Conservation (phyloP, 2,888 invertebrate species). For the Ichneumoninae sp. region DNA sequence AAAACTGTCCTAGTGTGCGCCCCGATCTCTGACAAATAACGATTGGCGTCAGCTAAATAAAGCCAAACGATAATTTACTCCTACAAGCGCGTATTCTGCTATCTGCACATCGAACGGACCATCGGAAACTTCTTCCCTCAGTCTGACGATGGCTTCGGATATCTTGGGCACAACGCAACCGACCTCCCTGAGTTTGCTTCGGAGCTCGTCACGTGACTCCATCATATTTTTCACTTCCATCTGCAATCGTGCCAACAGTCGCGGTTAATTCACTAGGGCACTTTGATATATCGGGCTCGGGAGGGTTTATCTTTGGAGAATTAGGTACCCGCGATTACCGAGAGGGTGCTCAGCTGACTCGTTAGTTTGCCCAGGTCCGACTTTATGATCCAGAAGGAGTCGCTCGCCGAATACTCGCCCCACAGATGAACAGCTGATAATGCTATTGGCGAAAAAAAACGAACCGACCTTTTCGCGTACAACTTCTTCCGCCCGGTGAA, state of each 20-base stretch:
- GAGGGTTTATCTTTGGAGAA: constrained; percentile 6
- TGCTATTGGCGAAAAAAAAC: constrained; percentile 69
- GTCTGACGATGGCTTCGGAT: constrained; percentile 77
- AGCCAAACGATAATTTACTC: background rate
- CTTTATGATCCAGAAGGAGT: constrained; percentile 76
- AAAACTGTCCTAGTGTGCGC: constrained; percentile 72
- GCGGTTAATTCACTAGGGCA: background rate
- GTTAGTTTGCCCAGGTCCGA: constrained; percentile 77
- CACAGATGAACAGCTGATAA: constrained; percentile 80
- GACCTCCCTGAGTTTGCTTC: constrained; percentile 76
- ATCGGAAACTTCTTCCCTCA: constrained; percentile 79
- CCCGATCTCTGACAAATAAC: constrained; percentile 72
- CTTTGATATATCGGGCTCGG: background rate
- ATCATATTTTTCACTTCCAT: constrained; percentile 77
- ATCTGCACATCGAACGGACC: constrained; percentile 68
- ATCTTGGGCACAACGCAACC: constrained; percentile 78
- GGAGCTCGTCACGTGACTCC: constrained; percentile 76
- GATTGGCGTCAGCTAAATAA: background rate
- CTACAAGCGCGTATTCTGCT: background rate
- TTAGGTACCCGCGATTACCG: constrained; percentile 72
- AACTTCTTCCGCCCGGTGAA: background rate
- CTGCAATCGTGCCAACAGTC: constrained; percentile 65
- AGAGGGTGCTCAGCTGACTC: constrained; percentile 76
- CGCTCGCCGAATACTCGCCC: constrained; percentile 79
- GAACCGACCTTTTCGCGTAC: background rate